Percentiles rank a stretch among this genome's conserved stretches.
Evolutionary conservation across 23 tunicate species (phyloP).

Genomic region (Oikopleura albicans): DNA sequence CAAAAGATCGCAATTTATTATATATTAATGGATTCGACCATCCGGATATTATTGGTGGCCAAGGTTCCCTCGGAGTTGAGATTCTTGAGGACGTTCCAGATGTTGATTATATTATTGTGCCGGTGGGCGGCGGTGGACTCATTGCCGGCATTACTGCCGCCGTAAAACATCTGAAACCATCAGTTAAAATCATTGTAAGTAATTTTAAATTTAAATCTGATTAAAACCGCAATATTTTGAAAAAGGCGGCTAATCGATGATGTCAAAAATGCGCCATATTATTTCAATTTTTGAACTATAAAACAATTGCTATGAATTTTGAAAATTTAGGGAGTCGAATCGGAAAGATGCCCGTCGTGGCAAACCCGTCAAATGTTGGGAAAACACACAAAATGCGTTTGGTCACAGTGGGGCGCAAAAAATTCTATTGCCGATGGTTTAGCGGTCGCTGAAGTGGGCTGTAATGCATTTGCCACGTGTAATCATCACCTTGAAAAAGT

Average conservation of each 20-base stretch:
- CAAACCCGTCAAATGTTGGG: conserved; percentile 4
- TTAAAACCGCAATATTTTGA: neutral
- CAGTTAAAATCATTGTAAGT: conserved; percentile 63
- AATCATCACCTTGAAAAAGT: conserved; percentile 42
- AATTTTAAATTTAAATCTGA: neutral
- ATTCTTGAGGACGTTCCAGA: conserved; percentile 83
- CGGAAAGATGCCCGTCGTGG: conserved; percentile 76
- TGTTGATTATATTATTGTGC: conserved; percentile 74
- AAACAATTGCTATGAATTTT: neutral
- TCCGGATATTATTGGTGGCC: conserved; percentile 84
- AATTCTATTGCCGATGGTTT: neutral
- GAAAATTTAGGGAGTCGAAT: conserved; percentile 63
- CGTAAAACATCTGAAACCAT: conserved; percentile 43
- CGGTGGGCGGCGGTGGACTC: conserved; percentile 89
- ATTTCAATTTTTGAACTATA: neutral
- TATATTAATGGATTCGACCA: conserved; percentile 95
- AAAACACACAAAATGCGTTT: neutral
- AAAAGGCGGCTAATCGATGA: neutral
- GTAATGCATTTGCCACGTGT: conserved; percentile 66
- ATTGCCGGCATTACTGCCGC: conserved; percentile 71
- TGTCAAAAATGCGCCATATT: neutral
- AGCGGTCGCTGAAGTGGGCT: conserved; percentile 42
- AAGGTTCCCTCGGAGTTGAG: conserved; percentile 75
- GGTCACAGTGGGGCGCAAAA: neutral
- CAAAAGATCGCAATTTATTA: conserved; percentile 26